Evolutionary conservation across 2,888 invertebrate genomes (phyloP).

Genomic region (Minunthozetes semirufus): DNA sequence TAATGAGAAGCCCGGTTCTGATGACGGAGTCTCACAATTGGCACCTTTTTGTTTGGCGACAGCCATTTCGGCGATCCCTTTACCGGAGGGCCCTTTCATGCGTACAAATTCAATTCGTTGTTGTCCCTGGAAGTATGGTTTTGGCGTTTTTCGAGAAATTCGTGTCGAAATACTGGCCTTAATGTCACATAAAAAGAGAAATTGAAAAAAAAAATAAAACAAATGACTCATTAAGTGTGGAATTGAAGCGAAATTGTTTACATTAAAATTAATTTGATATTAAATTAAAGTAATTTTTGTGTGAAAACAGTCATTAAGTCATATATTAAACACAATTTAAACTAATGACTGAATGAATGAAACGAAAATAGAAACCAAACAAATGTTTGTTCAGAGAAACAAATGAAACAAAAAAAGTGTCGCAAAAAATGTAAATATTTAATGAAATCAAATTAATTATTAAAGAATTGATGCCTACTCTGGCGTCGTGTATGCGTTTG

Average conservation of each 20-base stretch:
- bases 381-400: too few relatives aligned
- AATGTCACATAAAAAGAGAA: not conserved
- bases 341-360: too few relatives aligned
- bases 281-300: too few relatives aligned
- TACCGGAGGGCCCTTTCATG: slow-evolving; percentile 94
- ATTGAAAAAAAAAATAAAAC: too few relatives aligned
- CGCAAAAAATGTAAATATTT: too few relatives aligned
- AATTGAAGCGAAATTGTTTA: too few relatives aligned
- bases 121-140: slow-evolving; percentile 44
- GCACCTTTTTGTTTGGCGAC: slow-evolving; percentile 82
- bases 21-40: slow-evolving; percentile 88
- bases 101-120: slow-evolving; percentile 94
- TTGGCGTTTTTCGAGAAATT: slow-evolving; percentile 65
- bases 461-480: slow-evolving; percentile 58
- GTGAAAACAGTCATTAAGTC: too few relatives aligned
- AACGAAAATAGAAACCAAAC: too few relatives aligned
- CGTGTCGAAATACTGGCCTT: slow-evolving; percentile 86
- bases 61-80: slow-evolving; percentile 96
- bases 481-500: slow-evolving; percentile 89
- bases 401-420: too few relatives aligned
- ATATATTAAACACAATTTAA: too few relatives aligned
- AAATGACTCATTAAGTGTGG: slow-evolving; percentile 44
- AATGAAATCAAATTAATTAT: too few relatives aligned
- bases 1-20: slow-evolving; percentile 75
- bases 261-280: too few relatives aligned